These are phyloP conservation scores for Phrynocephalus guinanensis DNA, from an alignment of 2,797 vertebrate species.

Conservation along the genomic window DNA sequence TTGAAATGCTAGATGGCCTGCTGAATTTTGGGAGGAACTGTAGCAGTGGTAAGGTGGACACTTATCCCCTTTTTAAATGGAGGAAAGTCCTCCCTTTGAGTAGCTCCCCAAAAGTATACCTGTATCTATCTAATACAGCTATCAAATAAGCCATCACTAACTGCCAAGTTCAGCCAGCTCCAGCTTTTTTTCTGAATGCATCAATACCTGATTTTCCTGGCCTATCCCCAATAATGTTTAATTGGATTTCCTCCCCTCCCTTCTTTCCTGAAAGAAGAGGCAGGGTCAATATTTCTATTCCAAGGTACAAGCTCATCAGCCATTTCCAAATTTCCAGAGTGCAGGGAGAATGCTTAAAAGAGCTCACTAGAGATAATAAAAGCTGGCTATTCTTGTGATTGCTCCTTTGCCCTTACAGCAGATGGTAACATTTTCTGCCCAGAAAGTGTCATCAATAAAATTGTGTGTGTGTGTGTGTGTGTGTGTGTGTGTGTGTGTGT, in stretches of 20 bases:
- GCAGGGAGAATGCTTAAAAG: slow-evolving; percentile 8
- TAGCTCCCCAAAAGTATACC: no score
- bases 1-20: neutral
- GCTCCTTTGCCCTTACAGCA: slow-evolving; percentile 23
- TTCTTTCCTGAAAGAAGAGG: neutral
- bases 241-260: neutral
- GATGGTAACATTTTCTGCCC: slow-evolving; percentile 19
- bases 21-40: neutral
- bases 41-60: neutral
- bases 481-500: no score
- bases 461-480: no score
- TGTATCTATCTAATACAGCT: neutral
- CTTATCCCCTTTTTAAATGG: no score
- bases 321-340: neutral
- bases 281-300: slow-evolving; percentile 11
- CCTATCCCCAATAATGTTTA: slow-evolving; percentile 5
- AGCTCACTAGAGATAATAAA: slow-evolving; percentile 26
- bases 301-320: neutral
- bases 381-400: slow-evolving; percentile 13
- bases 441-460: slow-evolving; percentile 35
- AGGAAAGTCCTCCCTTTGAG: no score
- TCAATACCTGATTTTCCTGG: neutral
- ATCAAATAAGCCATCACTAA: no score
- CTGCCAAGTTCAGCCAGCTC: neutral
- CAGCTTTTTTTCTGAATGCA: no score